Evolutionary conservation across 2,113 vertebrate species (phyloP).

Genomic region (Piliocolobus tephrosceles): DNA sequence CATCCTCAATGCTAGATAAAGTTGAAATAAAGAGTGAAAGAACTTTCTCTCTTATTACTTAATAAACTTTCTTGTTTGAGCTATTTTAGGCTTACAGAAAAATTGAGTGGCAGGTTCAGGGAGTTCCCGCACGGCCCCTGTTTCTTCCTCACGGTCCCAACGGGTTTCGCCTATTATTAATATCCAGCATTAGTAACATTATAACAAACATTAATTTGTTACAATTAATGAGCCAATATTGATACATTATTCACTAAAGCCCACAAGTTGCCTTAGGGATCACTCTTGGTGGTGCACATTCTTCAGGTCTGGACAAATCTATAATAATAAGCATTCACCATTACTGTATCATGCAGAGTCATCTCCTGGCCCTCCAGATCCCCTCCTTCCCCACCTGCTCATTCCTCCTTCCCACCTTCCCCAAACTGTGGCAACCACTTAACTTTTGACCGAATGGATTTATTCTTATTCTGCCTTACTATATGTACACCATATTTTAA

Average conservation of each 20-base stretch:
- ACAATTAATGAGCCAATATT: not conserved
- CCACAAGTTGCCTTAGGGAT: not conserved
- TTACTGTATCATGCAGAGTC: rapidly evolving
- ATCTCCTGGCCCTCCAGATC: not conserved
- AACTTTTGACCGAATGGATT: not conserved
- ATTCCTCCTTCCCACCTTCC: not conserved
- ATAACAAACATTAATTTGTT: too few relatives aligned
- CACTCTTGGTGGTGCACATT: not conserved
- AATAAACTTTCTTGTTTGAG: not conserved
- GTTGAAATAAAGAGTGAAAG: too few relatives aligned
- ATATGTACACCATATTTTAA: not conserved
- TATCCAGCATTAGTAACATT: rapidly evolving
- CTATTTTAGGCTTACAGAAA: not conserved
- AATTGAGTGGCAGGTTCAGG: not conserved
- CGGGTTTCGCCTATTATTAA: rapidly evolving
- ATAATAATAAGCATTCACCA: rapidly evolving
- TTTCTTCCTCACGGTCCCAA: rapidly evolving
- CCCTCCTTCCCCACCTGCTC: not conserved
- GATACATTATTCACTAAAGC: too few relatives aligned
- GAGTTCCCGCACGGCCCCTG: rapidly evolving
- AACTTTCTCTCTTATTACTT: too few relatives aligned
- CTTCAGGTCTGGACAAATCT: rapidly evolving
- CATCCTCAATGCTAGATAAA: too few relatives aligned
- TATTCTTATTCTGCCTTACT: rapidly evolving
- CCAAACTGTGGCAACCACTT: not conserved